Evolutionary conservation across 2,888 invertebrate genomes (phyloP).

Genomic region (Ganaspis brasiliensis): DNA sequence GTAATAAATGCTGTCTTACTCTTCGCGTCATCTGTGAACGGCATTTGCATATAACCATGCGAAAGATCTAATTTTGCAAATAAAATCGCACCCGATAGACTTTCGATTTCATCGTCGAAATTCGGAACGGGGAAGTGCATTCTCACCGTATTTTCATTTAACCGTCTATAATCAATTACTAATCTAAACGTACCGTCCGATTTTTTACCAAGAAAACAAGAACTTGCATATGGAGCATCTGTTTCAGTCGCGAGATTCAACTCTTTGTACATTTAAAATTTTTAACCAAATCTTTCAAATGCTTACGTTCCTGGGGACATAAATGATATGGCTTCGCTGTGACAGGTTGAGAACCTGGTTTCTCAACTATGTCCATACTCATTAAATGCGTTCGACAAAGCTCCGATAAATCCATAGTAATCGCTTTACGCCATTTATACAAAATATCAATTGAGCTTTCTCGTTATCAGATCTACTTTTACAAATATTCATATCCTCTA

Average conservation of each 20-base stretch:
- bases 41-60: slow-evolving; percentile 57
- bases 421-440: slow-evolving; percentile 50
- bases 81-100: slow-evolving; percentile 47
- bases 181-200: slow-evolving; percentile 54
- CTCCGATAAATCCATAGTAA: slow-evolving; percentile 42
- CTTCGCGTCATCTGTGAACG: slow-evolving; percentile 46
- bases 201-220: slow-evolving; percentile 59
- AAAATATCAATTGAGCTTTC: slow-evolving; percentile 53
- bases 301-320: neutral
- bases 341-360: neutral
- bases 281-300: neutral
- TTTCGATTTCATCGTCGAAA: no score
- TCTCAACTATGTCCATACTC: neutral
- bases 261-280: slow-evolving; percentile 1
- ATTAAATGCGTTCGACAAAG: neutral
- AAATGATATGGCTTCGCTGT: neutral
- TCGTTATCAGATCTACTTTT: neutral
- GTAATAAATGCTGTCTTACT: no score
- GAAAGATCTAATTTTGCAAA: no score
- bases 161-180: no score
- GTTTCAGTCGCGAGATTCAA: slow-evolving; percentile 51
- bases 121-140: slow-evolving; percentile 58
- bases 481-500: no score
- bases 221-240: slow-evolving; percentile 60
- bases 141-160: slow-evolving; percentile 54